A percentile compares a stretch with the other conserved stretches of the same genome.
phyloP scores from a whole-genome alignment of 2,113 vertebrate species.

The Hippolais icterina region DNA sequence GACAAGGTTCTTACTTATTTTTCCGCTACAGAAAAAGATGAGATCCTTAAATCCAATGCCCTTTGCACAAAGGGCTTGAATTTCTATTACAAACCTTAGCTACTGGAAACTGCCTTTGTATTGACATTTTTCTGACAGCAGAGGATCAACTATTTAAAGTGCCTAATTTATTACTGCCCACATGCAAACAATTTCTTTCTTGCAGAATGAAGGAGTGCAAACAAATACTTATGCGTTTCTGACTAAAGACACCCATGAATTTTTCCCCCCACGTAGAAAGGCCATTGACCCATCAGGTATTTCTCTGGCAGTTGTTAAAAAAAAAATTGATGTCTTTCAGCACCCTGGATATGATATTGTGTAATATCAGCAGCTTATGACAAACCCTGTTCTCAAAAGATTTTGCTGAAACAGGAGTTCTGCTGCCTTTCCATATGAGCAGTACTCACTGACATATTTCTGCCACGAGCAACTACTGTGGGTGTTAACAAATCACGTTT shows the following conservation, averaged over 20 bases:
- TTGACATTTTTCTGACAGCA: conserved; percentile 1
- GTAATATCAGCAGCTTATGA: conserved; percentile 9
- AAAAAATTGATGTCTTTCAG: not conserved
- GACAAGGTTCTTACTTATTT: not conserved
- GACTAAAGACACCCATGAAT: conserved; percentile 6
- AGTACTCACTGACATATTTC: conserved; percentile 15
- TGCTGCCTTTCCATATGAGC: not conserved
- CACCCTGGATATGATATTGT: not conserved
- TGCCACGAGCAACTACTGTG: not conserved
- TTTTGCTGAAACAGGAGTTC: conserved; percentile 47
- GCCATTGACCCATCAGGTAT: not conserved
- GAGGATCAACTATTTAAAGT: not conserved
- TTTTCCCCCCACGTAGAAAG: not conserved
- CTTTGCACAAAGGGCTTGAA: not conserved
- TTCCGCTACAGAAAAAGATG: not conserved
- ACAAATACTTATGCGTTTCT: conserved; percentile 35
- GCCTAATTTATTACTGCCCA: not conserved
- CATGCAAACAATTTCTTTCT: conserved; percentile 28
- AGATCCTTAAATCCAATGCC: not conserved
- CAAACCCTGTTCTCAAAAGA: not conserved
- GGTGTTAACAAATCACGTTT: not conserved
- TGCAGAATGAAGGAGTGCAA: conserved; percentile 33
- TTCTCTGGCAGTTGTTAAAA: not conserved
- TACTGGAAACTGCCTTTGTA: conserved; percentile 14
- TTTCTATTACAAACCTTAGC: not conserved